Evolutionary conservation across 2,113 vertebrate species (phyloP), one percentile per base, ranked within the genome.

Genomic region (Orientallactaga bullata): DNA sequence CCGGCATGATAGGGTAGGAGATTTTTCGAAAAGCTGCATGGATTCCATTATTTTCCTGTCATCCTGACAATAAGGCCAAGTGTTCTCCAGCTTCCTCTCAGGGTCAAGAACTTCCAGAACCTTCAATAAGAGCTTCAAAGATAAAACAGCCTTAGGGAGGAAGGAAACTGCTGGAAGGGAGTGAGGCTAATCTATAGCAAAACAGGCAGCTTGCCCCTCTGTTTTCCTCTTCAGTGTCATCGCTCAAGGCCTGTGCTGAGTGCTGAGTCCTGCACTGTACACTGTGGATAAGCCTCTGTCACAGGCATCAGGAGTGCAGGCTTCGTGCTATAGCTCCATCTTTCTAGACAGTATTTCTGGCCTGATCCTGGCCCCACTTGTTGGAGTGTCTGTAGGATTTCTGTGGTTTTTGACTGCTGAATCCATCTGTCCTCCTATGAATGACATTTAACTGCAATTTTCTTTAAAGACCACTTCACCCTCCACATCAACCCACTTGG

Each of bases 21-120:
- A 0, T 47, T 74, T 91, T 65, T 58, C 68, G 0, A 60, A 84
- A 88, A 9, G 58, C 9, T 86, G 42, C 32, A 32, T 30, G 16
- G 69, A 32, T 47, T 94, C 74, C 7, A 3, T 9, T 35, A 47
- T 81, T 71, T 89, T 71, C 66, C 21, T 28, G 18, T 21, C 0
- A 1, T 73, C 88, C 47, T 77, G 71, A 94, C 90, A 92, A 65
- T 51, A 76, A 93, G 90, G 88, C 96, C 94, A 92, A 0, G 61
- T 24, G 72, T 93, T 96, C 66, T 93, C 95, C 83, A 97, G 61
- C 20, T 90, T 92, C 96, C 97, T 96, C 39, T 98, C 96, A 24
- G 98, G 98, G 83, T 98, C 98, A 42, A 98, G 94, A 77, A 98
- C 61, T 21, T 97, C 97, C 74, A 98, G 89, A 51, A 98, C 98